Base-by-base conservation (phyloP, 1,140 invertebrate genomes). In the Meloidogyne exigua region DNA sequence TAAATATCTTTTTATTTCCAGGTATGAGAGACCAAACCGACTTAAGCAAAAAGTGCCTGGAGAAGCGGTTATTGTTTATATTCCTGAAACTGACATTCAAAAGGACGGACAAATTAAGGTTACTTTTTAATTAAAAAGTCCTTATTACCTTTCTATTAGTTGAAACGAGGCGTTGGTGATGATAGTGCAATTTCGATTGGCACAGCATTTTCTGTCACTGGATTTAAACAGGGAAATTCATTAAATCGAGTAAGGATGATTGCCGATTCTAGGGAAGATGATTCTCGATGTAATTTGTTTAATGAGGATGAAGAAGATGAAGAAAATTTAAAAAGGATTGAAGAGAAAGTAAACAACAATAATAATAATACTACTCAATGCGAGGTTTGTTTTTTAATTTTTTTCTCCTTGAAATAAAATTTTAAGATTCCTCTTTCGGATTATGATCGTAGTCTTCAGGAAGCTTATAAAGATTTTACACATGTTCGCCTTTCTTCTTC, bases 81-180 rank as follows among this genome's bases (percentile, higher is more conserved):
- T 81, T 2, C 80, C 80, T 25, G 81, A 83, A 10, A 32, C n/a
- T 21, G 39, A 32, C 13, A 26, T 64, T 23, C 83, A 78, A 44
- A 81, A 83, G 25, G 81, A 83, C 36, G 80, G 80, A 7, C 70
- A 74, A 44, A 81, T 81, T 12, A 83, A 76, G 49, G 80, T 81
- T 65, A 76, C 7, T 2, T 44, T 36, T n/a, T 63, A 21, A 18
- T 63, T 32, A 21, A 15, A 13, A 7, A 3, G 2, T n/a, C 23
- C 23, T 23, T 11, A 12, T 81, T n/a, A n/a, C n/a, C n/a, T n/a
- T n/a, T n/a, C n/a, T n/a, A n/a, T 81, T 39, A 80, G 79, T n/a
- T 80, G 74, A 80, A 79, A 12, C 32, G 68, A 13, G 72, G 64
- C 18, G 12, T 39, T 23, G 79, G 63, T 18, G 77, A 80, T 13